These are phyloP conservation scores for Sebastes diploproa DNA, from an alignment of 2,797 vertebrate genomes.

Conservation along the genomic window DNA sequence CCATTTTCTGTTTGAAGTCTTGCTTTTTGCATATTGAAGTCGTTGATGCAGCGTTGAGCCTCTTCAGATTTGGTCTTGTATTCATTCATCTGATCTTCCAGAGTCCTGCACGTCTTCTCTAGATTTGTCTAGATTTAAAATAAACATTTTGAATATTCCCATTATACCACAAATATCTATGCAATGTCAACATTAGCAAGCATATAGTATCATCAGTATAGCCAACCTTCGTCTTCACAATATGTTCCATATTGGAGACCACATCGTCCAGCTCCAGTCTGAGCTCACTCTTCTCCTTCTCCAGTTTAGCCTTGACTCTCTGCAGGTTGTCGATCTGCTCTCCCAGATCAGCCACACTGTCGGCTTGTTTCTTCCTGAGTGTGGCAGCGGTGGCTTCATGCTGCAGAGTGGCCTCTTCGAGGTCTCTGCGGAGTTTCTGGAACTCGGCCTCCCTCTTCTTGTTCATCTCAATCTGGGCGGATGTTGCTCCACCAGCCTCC, in stretches of 20 bases:
- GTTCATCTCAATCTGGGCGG: constrained; percentile 76
- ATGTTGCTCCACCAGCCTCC: constrained; percentile 85
- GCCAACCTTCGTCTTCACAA: constrained; percentile 88
- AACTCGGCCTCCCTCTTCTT: constrained; percentile 92
- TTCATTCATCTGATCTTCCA: constrained; percentile 90
- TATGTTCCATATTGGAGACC: constrained; percentile 74
- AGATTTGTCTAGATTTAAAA: constrained; percentile 79
- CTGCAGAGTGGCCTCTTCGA: constrained; percentile 92
- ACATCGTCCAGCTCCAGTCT: constrained; percentile 86
- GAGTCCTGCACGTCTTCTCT: constrained; percentile 86
- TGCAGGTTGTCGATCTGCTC: constrained; percentile 93
- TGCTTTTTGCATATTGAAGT: constrained; percentile 86
- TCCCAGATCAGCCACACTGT: constrained; percentile 88
- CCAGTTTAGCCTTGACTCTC: constrained; percentile 87
- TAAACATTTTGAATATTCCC: neutral
- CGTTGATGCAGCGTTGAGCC: constrained; percentile 84
- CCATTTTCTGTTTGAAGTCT: constrained; percentile 91
- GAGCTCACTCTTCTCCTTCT: constrained; percentile 86
- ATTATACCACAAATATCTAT: neutral
- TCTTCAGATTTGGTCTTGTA: constrained; percentile 87
- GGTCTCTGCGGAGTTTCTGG: constrained; percentile 88
- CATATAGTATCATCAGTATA: neutral
- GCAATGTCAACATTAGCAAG: neutral
- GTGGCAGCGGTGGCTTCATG: constrained; percentile 86
- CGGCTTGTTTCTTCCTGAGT: constrained; percentile 89